phyloP scores from a whole-genome alignment of 2,888 invertebrate genomes.

The Exephanes ischioxanthus region DNA sequence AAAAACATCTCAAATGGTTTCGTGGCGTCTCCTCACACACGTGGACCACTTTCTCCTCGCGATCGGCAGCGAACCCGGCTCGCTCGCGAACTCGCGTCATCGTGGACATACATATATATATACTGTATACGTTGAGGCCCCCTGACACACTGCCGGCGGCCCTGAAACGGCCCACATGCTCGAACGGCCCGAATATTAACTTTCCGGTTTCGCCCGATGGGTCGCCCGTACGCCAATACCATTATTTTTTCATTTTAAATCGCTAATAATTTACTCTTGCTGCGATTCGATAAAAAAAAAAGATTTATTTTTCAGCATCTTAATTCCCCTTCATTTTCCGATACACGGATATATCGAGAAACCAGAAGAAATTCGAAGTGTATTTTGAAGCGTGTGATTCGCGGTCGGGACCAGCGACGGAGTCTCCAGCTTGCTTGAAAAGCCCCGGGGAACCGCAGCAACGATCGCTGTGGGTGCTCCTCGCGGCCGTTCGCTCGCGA shows the following conservation, averaged over 20 bases:
- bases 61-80: conserved; percentile 57
- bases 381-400: conserved; percentile 32
- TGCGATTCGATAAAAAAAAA: not conserved
- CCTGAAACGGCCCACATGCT: conserved; percentile 78
- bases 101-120: conserved; percentile 18
- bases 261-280: not conserved
- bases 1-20: conserved; percentile 42
- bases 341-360: too few relatives aligned
- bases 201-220: conserved; percentile 45
- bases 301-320: not conserved
- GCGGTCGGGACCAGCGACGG: conserved; percentile 39
- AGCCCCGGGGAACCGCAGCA: conserved; percentile 32
- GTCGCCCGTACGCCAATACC: conserved; percentile 17
- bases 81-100: conserved; percentile 29
- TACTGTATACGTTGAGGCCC: conserved; percentile 57
- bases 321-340: too few relatives aligned
- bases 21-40: conserved; percentile 47
- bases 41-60: conserved; percentile 79
- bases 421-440: conserved; percentile 15
- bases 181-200: conserved; percentile 69
- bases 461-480: not conserved
- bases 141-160: conserved; percentile 81
- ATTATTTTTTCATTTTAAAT: conserved; percentile 15
- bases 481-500: conserved; percentile 38
- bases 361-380: not conserved